These are phyloP conservation scores for Thryonomys swinderianus DNA, from an alignment of 2,113 vertebrate species.

Conservation along the genomic window DNA sequence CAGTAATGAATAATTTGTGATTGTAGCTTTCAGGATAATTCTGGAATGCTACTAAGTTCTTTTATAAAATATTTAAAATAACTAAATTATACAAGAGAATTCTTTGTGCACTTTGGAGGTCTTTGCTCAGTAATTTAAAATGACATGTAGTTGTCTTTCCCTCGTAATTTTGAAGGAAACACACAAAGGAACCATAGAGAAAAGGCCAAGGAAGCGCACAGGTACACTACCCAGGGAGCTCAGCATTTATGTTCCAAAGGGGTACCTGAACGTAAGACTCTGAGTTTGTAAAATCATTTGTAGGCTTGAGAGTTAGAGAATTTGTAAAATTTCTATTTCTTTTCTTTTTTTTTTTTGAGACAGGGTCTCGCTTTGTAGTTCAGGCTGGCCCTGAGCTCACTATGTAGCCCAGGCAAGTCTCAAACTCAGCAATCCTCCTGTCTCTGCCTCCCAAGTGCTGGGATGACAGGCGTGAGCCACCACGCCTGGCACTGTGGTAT, in stretches of 20 bases:
- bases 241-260: background rate
- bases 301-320: background rate
- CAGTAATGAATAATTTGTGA: slow-evolving; percentile 80
- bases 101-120: slow-evolving; percentile 54
- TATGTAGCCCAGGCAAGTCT: no score
- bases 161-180: slow-evolving; percentile 55
- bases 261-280: slow-evolving; percentile 14
- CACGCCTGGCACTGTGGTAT: no score
- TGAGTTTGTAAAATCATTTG: slow-evolving; percentile 38
- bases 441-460: no score
- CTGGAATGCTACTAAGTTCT: slow-evolving; percentile 72
- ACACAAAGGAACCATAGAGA: background rate
- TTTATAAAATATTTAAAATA: slow-evolving; percentile 82
- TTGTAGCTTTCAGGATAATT: slow-evolving; percentile 65
- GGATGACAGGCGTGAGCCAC: no score
- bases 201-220: background rate
- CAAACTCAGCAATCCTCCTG: no score
- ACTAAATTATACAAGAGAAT: slow-evolving; percentile 81
- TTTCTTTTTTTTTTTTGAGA: no score
- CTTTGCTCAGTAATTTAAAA: slow-evolving; percentile 70
- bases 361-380: no score
- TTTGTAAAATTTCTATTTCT: slow-evolving; percentile 39
- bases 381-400: no score
- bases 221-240: background rate
- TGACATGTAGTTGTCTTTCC: slow-evolving; percentile 67